These are phyloP conservation scores for Habrosyne pyritoides DNA, from an alignment of 2,888 invertebrate genomes.

Conservation along the genomic window DNA sequence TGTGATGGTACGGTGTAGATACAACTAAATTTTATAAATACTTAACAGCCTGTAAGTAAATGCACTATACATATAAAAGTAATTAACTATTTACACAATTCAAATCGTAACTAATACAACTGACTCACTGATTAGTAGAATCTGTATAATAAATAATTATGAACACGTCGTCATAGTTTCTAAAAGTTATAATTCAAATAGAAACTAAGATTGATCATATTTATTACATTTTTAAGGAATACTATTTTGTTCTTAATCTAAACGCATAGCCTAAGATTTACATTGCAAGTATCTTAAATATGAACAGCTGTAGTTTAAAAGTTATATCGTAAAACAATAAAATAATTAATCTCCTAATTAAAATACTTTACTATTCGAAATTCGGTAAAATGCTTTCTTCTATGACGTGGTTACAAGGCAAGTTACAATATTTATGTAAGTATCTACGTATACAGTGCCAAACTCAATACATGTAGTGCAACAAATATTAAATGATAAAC, in stretches of 20 bases:
- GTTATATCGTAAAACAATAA: neutral
- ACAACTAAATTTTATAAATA: conserved; percentile 65
- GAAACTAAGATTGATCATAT: conserved; percentile 40
- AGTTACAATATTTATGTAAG: conserved; percentile 31
- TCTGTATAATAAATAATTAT: conserved; percentile 64
- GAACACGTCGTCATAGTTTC: conserved; percentile 56
- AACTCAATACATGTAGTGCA: conserved; percentile 44
- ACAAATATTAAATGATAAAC: conserved; percentile 23
- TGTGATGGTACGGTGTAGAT: conserved; percentile 56
- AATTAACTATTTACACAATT: conserved; percentile 69
- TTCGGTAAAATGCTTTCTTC: conserved; percentile 32
- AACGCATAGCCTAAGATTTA: conserved; percentile 48
- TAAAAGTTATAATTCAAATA: conserved; percentile 44
- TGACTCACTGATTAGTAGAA: conserved; percentile 47
- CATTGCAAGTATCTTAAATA: conserved; percentile 34
- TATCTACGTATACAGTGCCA: conserved; percentile 36
- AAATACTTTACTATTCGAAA: conserved; percentile 26
- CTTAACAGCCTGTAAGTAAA: conserved; percentile 77
- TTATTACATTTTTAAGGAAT: conserved; percentile 57
- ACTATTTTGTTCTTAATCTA: conserved; percentile 67
- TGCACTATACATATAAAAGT: conserved; percentile 74
- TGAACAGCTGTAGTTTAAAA: conserved; percentile 32
- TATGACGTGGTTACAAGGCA: conserved; percentile 37
- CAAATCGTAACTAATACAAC: conserved; percentile 47
- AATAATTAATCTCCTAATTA: conserved; percentile 41